Percentiles rank a stretch among this genome's conserved stretches.
phyloP scores from a whole-genome alignment of 1,140 invertebrate species.

The Hycleus cichorii region DNA sequence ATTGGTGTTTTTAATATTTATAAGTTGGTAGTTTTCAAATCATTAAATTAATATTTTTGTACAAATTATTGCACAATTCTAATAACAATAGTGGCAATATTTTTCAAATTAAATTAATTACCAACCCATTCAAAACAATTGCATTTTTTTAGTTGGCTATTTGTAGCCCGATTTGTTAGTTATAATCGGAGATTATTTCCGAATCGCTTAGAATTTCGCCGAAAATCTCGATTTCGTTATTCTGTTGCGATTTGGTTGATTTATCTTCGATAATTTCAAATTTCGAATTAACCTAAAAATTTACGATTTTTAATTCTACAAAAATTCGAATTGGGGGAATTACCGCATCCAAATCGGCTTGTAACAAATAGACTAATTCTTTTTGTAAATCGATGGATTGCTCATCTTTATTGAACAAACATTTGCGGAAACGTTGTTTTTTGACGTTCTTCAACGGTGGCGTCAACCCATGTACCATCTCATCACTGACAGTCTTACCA shows the following conservation, averaged over 20 bases:
- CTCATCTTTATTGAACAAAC: conserved; percentile 29
- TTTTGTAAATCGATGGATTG: conserved; percentile 29
- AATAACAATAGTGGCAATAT: too few relatives aligned
- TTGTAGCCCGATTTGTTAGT: neutral
- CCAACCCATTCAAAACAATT: too few relatives aligned
- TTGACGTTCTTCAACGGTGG: conserved; percentile 36
- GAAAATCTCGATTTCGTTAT: neutral
- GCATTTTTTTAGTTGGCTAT: too few relatives aligned
- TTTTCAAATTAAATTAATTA: too few relatives aligned
- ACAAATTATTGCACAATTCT: too few relatives aligned
- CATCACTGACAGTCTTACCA: neutral
- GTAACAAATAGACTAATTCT: conserved; percentile 34
- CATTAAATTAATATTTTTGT: too few relatives aligned
- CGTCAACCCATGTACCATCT: conserved; percentile 29
- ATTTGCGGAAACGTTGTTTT: conserved; percentile 33
- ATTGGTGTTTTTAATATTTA: too few relatives aligned
- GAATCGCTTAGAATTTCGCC: neutral
- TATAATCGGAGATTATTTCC: neutral
- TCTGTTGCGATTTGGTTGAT: neutral
- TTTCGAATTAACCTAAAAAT: neutral
- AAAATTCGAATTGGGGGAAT: conserved; percentile 1
- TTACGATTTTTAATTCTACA: neutral
- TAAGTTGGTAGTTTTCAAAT: too few relatives aligned
- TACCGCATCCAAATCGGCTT: conserved; percentile 36
- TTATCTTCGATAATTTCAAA: conserved; percentile 7